Base-by-base conservation (phyloP, 2,113 vertebrate genomes). In the Antigone vipio region DNA sequence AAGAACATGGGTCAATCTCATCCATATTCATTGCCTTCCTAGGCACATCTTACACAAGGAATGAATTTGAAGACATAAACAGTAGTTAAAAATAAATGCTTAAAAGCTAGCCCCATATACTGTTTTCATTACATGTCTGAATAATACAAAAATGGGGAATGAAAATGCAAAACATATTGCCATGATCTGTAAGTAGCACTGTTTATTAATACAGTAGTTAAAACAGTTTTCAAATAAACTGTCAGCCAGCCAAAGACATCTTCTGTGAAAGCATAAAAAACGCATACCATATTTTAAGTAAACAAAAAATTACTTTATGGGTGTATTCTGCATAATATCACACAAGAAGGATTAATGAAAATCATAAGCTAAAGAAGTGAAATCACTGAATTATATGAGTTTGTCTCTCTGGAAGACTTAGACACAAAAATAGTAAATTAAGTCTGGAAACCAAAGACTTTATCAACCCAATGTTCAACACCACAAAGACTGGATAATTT, bases 41-140 rank as follows among this genome's bases (percentile, higher is more conserved):
- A 55, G 32, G 68, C 79, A 90, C 78, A 94, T 94, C n/a, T 66
- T 85, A 60, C 92, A 96, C 62, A 72, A 92, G 95, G 93, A 96
- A 93, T 67, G 40, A 90, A 96, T 92, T 92, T 88, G 63, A 75
- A 96, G 74, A 77, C 85, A 86, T 76, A 95, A 95, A 94, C 71
- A 93, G 85, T 92, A 96, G 95, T 95, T 95, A 96, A 95, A 97
- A 97, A 95, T 94, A 96, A 96, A 88, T 71, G 38, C 38, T 63
- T 92, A 76, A 88, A 96, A 92, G 22, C 82, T 86, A 85, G 40
- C 9, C 42, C 45, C 38, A 34, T 93, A 68, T 66, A 92, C 42
- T 96, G 85, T 93, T 97, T 95, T 97, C 75, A 77, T 95, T 93
- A 92, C 34, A 44, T 85, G 85, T 80, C 75, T 90, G 78, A 83